These are phyloP conservation scores for Eupithecia vulgata DNA, from an alignment of 2,888 invertebrate genomes.

Conservation along the genomic window DNA sequence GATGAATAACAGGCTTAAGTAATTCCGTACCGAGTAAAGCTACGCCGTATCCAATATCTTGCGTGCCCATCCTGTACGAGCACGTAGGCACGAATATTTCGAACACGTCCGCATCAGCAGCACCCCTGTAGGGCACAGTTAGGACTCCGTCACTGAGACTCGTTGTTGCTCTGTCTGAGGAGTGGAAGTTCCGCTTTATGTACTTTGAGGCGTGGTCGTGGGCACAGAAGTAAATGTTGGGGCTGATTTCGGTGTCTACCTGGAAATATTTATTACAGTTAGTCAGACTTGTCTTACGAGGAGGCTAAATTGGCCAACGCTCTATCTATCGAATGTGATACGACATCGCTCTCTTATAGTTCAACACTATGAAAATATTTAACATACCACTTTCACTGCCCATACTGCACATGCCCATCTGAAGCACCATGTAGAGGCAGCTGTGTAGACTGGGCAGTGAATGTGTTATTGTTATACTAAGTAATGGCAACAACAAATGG, in stretches of 20 bases:
- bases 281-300: neutral
- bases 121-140: slow-evolving; percentile 44
- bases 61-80: slow-evolving; percentile 97
- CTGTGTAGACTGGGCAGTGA: no score
- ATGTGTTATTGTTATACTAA: no score
- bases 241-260: slow-evolving; percentile 86
- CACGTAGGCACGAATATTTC: slow-evolving; percentile 97
- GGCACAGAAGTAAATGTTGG: slow-evolving; percentile 83
- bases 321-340: neutral
- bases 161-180: slow-evolving; percentile 52
- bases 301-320: neutral
- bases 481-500: no score
- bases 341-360: neutral
- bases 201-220: slow-evolving; percentile 89
- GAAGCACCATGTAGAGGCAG: no score
- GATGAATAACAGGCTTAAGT: neutral
- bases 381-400: no score
- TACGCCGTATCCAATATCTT: slow-evolving; percentile 93
- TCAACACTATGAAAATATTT: no score
- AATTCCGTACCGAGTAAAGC: slow-evolving; percentile 86
- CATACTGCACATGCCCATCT: no score
- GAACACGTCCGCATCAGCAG: slow-evolving; percentile 68
- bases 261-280: slow-evolving; percentile 55
- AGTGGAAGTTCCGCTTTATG: slow-evolving; percentile 61
- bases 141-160: slow-evolving; percentile 49